Base-by-base conservation (phyloP, 2,797 vertebrate species). In the Oryzias dopingdopingensis region DNA sequence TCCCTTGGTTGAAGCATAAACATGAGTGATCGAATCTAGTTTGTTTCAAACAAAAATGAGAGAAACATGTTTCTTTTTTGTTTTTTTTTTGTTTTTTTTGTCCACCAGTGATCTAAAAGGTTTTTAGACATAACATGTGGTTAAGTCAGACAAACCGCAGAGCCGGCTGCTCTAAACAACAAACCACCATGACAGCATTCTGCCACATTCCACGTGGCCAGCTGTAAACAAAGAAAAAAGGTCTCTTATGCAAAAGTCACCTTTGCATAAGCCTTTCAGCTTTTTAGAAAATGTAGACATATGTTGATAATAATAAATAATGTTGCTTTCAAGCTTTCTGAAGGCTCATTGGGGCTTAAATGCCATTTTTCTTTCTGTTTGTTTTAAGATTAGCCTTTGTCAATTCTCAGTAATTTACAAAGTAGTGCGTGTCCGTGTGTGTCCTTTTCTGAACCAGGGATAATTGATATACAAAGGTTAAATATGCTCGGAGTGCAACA, bases 101-200 rank as follows among this genome's bases (percentile, higher is more conserved):
- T 13, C 5, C 44, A 45, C 47, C 7, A 3, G 49, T 62, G 57
- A 67, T 76, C 62, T 79, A 57, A 73, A 72, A 74, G 66, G 63
- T 80, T 76, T 60, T 59, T 72, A 86, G 80, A 85, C 84, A 82
- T 66, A 82, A 84, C 80, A 84, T 77, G 79, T 40, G 72, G 74
- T 81, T 52, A 18, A 43, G 70, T 75, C 60, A 76, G 61, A 78
- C 50, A 56, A 68, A 65, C 74, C 71, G 5, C 82, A 78, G 70
- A 77, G 69, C 67, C 73, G 32, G 17, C 51, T 64, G 52, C 70
- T 84, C 75, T 50, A 79, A 79, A 85, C 75, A 82, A 65, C 16
- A 67, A 52, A 40, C 67, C 69, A 23, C 69, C 59, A 67, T 40
- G 49, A 74, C 65, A 69, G 67, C 64, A 44, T 57, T 64, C 71